phyloP scores from a whole-genome alignment of 2,797 vertebrate genomes.

The Muraenolepis orangiensis region DNA sequence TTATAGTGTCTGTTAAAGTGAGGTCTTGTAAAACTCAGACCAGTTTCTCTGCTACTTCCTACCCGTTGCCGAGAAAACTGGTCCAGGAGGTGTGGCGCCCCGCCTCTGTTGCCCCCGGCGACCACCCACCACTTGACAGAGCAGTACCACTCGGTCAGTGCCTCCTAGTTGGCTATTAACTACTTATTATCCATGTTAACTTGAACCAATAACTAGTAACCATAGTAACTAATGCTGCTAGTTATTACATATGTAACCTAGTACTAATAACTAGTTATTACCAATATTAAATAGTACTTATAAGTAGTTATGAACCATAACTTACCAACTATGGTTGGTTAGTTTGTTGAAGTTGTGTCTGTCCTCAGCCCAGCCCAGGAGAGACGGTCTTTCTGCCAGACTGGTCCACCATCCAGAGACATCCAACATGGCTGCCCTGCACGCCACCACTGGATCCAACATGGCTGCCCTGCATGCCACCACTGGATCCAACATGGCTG shows the following conservation, averaged over 20 bases:
- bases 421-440: too few species aligned
- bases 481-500: too few species aligned
- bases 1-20: slow-evolving; percentile 63
- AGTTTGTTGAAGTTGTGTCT: neutral
- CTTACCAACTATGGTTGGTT: neutral
- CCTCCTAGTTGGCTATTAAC: neutral
- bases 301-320: too few species aligned
- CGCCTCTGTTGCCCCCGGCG: slow-evolving; percentile 40
- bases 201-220: too few species aligned
- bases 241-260: too few species aligned
- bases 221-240: neutral
- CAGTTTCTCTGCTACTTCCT: slow-evolving; percentile 22
- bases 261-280: too few species aligned
- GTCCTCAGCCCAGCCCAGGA: neutral
- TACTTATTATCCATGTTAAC: neutral
- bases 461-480: too few species aligned
- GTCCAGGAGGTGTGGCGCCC: slow-evolving; percentile 70
- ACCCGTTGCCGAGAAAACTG: slow-evolving; percentile 40
- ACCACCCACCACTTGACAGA: neutral
- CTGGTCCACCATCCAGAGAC: neutral
- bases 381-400: neutral
- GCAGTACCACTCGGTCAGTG: neutral
- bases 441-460: too few species aligned
- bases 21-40: slow-evolving; percentile 89
- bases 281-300: too few species aligned